phyloP scores from a whole-genome alignment of 2,888 invertebrate species.

The Isotomurus palustris region DNA sequence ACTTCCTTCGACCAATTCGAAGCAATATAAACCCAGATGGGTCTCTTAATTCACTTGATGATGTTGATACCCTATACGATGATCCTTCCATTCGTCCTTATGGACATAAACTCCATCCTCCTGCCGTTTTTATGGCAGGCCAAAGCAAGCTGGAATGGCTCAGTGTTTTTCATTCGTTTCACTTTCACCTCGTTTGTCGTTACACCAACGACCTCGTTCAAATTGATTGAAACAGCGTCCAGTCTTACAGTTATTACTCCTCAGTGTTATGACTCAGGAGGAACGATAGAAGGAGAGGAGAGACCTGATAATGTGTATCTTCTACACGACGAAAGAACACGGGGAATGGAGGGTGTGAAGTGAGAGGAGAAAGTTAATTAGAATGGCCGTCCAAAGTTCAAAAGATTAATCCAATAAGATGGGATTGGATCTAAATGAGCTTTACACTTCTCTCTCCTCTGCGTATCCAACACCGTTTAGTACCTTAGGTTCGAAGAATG shows the following conservation, averaged over 20 bases:
- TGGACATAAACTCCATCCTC: too few species aligned
- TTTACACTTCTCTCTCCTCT: slow-evolving; percentile 15
- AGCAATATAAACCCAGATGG: too few species aligned
- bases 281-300: background rate
- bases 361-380: slow-evolving; percentile 35
- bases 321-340: background rate
- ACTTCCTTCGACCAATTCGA: too few species aligned
- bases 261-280: slow-evolving; percentile 38
- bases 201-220: slow-evolving; percentile 25
- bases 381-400: slow-evolving; percentile 30
- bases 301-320: background rate
- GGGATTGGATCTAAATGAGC: slow-evolving; percentile 30
- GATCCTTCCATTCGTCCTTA: too few species aligned
- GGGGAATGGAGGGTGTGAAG: background rate
- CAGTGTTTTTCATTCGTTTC: too few species aligned
- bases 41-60: too few species aligned
- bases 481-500: too few species aligned
- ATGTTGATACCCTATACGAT: too few species aligned
- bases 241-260: slow-evolving; percentile 37
- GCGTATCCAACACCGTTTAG: too few species aligned
- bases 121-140: too few species aligned
- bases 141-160: background rate
- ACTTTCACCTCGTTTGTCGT: slow-evolving; percentile 38
- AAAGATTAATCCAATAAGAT: slow-evolving; percentile 31
- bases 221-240: slow-evolving; percentile 41